Evolutionary conservation across 2,113 vertebrate species (phyloP), one percentile per base, ranked within the genome.

Genomic region (Megaceryle torquata): DNA sequence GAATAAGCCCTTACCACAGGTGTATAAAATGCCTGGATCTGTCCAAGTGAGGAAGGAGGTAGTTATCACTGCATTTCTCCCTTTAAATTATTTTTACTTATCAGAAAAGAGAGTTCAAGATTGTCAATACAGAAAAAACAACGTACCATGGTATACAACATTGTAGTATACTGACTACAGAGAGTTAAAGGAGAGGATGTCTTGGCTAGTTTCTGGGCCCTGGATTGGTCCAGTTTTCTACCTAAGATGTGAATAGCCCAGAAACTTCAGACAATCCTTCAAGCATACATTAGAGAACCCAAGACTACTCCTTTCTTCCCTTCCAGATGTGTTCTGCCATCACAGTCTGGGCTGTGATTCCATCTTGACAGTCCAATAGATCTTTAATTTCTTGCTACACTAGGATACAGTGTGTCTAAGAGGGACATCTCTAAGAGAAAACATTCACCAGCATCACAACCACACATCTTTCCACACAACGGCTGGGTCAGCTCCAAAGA

Each of bases 81-180:
- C 33, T 65, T 83, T 15, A 39, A 65, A 61, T 26, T 74, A 82
- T 44, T 86, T 86, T 80, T 37, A 59, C 11, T 68, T 68, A 26
- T 28, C 31, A 68, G 48, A 63, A 80, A 71, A 72, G 33, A 61
- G 41, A 41, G 20, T 20, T 17, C 54, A 68, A 59, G 37, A n/a
- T 50, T 68, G 20, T 86, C 31, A 33, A 5, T 35, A 63, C 2
- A 25, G 25, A 63, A n/a, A 88, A 13, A 75, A 70, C 6, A 70
- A 70, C 1, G 2, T n/a, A 39, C 33, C 35, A 79, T 0, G 0
- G 31, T 15, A 68, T 13, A 41, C 5, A 44, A 50, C 4, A 28
- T 0, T 67, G 22, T 5, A 56, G 31, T 9, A 41, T 82, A 51
- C 10, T 39, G 41, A 48, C 33, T 57, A 57, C 33, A 82, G 21